Percentiles rank a stretch among this genome's conserved stretches.
Conservation (phyloP, 2,113 vertebrate genomes). For the Dasyurus viverrinus region DNA sequence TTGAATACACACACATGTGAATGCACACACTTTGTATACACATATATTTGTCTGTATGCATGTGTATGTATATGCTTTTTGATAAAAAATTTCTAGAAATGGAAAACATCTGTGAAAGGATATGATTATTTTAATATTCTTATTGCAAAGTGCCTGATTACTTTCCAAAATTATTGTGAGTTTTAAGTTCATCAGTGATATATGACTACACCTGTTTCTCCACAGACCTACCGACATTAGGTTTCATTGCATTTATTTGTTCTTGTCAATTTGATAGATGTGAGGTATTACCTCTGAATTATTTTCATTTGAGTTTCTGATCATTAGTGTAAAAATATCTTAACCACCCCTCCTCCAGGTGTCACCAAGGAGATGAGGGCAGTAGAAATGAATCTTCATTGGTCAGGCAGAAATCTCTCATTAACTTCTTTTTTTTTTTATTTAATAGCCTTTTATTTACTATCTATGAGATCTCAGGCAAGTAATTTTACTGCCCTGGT, state of each 20-base stretch:
- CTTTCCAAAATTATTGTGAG: neutral
- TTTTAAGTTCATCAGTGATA: neutral
- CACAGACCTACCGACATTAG: neutral
- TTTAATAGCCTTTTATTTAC: too few species aligned
- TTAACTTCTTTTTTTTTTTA: too few species aligned
- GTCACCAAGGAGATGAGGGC: neutral
- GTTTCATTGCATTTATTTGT: neutral
- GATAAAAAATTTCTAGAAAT: neutral
- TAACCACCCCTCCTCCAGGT: neutral
- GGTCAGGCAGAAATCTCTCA: neutral
- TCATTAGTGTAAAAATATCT: neutral
- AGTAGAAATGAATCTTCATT: neutral
- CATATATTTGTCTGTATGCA: too few species aligned
- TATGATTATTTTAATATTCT: neutral
- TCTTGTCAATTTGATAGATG: neutral
- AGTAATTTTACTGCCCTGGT: neutral
- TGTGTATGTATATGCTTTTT: neutral
- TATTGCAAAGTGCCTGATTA: neutral
- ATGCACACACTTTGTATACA: too few species aligned
- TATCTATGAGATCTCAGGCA: neutral
- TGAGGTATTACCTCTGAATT: neutral
- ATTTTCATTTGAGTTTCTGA: neutral
- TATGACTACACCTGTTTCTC: constrained; percentile 1
- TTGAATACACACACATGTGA: neutral
- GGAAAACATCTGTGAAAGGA: neutral